Evolutionary conservation across 1,140 invertebrate species (phyloP), one percentile per base, ranked within the genome.

Genomic region (Tachypleus tridentatus): DNA sequence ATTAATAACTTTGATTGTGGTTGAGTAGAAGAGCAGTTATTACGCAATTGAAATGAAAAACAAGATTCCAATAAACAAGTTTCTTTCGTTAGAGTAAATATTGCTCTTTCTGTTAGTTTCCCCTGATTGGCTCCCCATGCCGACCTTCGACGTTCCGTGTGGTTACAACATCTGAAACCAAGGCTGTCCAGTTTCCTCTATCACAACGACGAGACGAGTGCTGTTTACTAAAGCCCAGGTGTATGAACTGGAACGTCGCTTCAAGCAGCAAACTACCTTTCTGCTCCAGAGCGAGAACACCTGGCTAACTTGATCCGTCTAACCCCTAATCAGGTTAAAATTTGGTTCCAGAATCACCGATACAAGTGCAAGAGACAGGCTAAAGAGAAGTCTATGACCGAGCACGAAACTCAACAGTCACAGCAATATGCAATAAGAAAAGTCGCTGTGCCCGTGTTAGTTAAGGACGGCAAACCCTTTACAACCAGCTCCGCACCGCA

Each of bases 171-270:
- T 29, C 29, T 29, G 29, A 29, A 29, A 29, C 53, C 53, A n/a
- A 7, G 1, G 53, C n/a, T 54, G 7, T 8, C 53, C 53, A 54
- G n/a, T 54, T 54, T n/a, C 53, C 53, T 7, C 53, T 54, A 1
- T 8, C 3, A 8, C 53, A 54, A n/a, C 7, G 53, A 54, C 7
- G 53, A 54, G 53, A n/a, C 7, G 53, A 54, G 53, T 54, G 53
- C 53, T 54, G n/a, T 54, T 54, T n/a, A 54, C 53, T 3, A 7
- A 54, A 76, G 82, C 87, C 0, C 95, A 98, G 80, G 95, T 98
- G 53, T 96, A 96, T 81, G 94, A 98, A 79, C 79, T 99, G 74
- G 96, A 99, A 79, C 85, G 94, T 76, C 82, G 94, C 73, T 99
- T 99, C 80, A 95, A 86, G 67, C 80, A 83, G 66, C 84, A 86